phyloP scores from a whole-genome alignment of 2,888 invertebrate species.

The Orchesella flavescens region DNA sequence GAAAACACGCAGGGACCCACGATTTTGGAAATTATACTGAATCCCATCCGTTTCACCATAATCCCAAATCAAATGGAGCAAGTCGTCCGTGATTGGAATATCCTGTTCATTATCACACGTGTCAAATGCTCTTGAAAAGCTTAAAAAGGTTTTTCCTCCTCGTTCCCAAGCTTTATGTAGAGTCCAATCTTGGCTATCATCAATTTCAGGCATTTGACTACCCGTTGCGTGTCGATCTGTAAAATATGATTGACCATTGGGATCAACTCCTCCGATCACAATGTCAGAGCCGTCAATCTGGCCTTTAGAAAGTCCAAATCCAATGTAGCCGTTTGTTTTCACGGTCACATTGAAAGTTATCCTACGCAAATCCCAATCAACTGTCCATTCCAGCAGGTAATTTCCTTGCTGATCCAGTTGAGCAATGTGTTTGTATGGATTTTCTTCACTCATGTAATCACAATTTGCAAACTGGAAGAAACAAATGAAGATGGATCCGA shows the following conservation, averaged over 20 bases:
- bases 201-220: neutral
- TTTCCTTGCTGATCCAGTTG: neutral
- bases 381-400: neutral
- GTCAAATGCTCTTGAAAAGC: slow-evolving; percentile 38
- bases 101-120: no score
- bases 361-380: neutral
- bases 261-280: neutral
- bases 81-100: no score
- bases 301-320: slow-evolving; percentile 5
- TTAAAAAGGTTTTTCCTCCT: slow-evolving; percentile 25
- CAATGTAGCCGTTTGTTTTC: slow-evolving; percentile 3
- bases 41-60: no score
- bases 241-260: slow-evolving; percentile 9
- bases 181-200: slow-evolving; percentile 33
- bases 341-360: slow-evolving; percentile 26
- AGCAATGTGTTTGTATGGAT: slow-evolving; percentile 13
- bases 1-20: no score
- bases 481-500: no score
- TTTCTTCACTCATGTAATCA: neutral
- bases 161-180: slow-evolving; percentile 27
- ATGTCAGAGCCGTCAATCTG: slow-evolving; percentile 11
- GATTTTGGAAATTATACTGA: no score
- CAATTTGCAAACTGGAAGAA: no score
- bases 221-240: slow-evolving; percentile 31
- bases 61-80: no score